A percentile compares a stretch with the other conserved stretches of the same genome.
Evolutionary conservation across 2,888 invertebrate genomes (phyloP).

Genomic region (Chymomyza fuscimana): DNA sequence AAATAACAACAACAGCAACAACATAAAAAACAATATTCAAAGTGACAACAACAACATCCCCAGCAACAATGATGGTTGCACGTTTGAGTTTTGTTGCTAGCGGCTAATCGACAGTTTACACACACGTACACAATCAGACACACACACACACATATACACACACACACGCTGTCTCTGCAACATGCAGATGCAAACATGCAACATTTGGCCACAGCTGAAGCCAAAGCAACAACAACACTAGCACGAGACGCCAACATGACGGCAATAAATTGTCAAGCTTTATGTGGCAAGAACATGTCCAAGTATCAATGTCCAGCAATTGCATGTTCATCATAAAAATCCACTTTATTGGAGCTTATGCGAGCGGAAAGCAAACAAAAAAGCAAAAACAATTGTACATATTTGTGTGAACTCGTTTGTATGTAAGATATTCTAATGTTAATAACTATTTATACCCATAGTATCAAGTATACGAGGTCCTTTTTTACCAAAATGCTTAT

Average conservation of each 20-base stretch:
- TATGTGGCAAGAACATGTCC: conserved; percentile 24
- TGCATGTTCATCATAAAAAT: conserved; percentile 58
- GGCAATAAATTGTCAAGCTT: conserved; percentile 54
- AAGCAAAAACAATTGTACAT: not conserved
- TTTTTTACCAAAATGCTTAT: too few relatives aligned
- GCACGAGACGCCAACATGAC: not conserved
- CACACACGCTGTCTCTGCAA: conserved; percentile 7
- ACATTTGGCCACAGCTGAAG: conserved; percentile 38
- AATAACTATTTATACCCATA: too few relatives aligned
- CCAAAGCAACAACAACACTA: not conserved
- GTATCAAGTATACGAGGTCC: too few relatives aligned
- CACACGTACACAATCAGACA: conserved; percentile 8
- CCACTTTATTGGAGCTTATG: conserved; percentile 23
- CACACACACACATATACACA: not conserved
- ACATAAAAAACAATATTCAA: not conserved
- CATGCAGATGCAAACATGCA: conserved; percentile 52
- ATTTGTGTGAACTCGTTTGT: not conserved
- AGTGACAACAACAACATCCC: conserved; percentile 29
- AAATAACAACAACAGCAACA: conserved; percentile 21
- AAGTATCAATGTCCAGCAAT: conserved; percentile 27
- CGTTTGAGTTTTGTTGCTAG: conserved; percentile 40
- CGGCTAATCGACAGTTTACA: conserved; percentile 52
- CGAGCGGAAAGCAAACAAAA: conserved; percentile 7
- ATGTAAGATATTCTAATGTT: too few relatives aligned
- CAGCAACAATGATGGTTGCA: conserved; percentile 17